These are phyloP conservation scores for Varroa destructor DNA, from an alignment of 1,140 invertebrate genomes.

Conservation along the genomic window DNA sequence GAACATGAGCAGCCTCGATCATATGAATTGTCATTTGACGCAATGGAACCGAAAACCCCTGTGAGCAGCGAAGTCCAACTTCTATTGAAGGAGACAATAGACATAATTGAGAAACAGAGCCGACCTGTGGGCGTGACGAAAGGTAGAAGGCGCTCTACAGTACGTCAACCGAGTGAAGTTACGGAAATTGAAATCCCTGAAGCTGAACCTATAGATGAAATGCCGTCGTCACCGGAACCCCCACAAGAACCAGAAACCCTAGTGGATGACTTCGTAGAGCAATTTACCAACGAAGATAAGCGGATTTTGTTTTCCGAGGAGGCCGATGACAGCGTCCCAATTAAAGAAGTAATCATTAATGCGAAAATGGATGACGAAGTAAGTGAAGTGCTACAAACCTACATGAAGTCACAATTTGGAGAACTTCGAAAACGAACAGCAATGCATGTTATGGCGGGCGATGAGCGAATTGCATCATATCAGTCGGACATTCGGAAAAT, in stretches of 20 bases:
- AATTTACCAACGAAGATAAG: neutral
- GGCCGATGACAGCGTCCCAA: conserved; percentile 5
- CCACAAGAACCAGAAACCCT: conserved; percentile 1
- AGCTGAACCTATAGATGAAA: conserved; percentile 9
- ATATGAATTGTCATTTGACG: too few species aligned
- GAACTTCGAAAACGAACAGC: conserved; percentile 25
- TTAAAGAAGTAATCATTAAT: conserved; percentile 2
- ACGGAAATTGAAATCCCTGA: neutral
- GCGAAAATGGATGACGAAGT: conserved; percentile 20
- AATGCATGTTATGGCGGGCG: conserved; percentile 9
- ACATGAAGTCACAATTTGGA: conserved; percentile 24
- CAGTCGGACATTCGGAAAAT: conserved; percentile 3
- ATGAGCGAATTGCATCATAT: conserved; percentile 14
- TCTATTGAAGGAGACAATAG: conserved; percentile 3
- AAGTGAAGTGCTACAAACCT: conserved; percentile 17
- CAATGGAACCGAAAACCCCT: neutral
- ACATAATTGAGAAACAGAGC: neutral
- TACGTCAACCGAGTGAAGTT: neutral
- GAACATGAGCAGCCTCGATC: too few species aligned
- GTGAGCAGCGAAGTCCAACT: conserved; percentile 7
- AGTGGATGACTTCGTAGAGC: neutral
- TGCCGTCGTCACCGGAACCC: conserved; percentile 9
- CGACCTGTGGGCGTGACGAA: too few species aligned
- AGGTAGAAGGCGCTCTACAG: too few species aligned
- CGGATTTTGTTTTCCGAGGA: neutral